Base-by-base conservation (phyloP, 2,888 invertebrate genomes). In the Coelopa pilipes region DNA sequence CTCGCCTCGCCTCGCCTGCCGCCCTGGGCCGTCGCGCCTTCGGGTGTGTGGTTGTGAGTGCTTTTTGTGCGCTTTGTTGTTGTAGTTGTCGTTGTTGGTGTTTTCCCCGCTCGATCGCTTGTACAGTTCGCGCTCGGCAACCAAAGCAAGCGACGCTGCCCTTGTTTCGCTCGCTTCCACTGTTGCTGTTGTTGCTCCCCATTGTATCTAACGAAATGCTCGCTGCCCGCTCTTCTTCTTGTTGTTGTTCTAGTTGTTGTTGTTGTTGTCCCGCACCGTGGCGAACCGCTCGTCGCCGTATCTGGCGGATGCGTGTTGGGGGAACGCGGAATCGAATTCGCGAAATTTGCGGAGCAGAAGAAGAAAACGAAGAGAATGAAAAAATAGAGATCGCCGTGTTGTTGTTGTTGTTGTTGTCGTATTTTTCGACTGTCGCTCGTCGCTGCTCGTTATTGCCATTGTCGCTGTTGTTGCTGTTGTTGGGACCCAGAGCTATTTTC, bases 51-150 rank as follows among this genome's bases (percentile, higher is more conserved):
- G 45, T 57, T 63, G 13, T 50, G 19, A 17, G 60, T 62, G 45
- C 21, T 62, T 59, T 49, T 34, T 34, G 2, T 7, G 34, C 2
- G 34, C 7, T 34, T 65, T 71, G 63, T 65, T 15, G 34, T 65
- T 65, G 13, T 15, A 7, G 53, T 9, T 53, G 3, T 15, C 10
- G 2, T 17, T 50, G 50, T 47, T n/a, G 24, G 24, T 45, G 24
- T 65, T 65, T 65, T 65, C 45, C 10, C 3, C n/a, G 76, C 46
- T 24, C 34, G 34, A 34, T 34, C 34, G 34, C 24, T 46, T 46
- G 68, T 47, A 62, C 68, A 74, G 59, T 68, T 76, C 19, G 7
- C 70, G 70, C 70, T 60, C 70, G 24, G 70, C 60, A 70, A 70
- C 70, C 50, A 70, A 70, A 59, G n/a, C n/a, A n/a, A 70, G 49